These are phyloP conservation scores for Idaea straminata DNA, from an alignment of 2,888 invertebrate genomes.

Conservation along the genomic window DNA sequence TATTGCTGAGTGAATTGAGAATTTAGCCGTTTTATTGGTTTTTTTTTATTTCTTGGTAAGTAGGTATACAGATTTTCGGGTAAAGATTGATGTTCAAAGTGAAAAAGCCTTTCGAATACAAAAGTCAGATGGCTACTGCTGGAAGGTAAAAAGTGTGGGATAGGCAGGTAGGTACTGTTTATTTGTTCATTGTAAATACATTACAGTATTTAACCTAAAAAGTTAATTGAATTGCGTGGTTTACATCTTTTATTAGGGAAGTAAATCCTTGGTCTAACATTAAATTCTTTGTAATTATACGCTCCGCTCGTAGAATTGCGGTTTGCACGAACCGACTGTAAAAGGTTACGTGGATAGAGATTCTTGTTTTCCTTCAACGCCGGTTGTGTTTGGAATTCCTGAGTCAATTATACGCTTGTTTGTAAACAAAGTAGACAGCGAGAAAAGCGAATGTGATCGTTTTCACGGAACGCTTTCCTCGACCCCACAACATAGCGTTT, in stretches of 20 bases:
- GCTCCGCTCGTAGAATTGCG: constrained; percentile 31
- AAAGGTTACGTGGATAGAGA: constrained; percentile 38
- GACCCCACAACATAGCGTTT: constrained; percentile 33
- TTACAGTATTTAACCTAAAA: background rate
- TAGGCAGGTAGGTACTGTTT: background rate
- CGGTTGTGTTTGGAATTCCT: constrained; percentile 67
- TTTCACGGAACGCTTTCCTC: constrained; percentile 59
- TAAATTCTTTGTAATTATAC: constrained; percentile 2
- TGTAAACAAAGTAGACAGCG: constrained; percentile 64
- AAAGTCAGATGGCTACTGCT: background rate
- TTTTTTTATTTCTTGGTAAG: background rate
- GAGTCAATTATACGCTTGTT: constrained; percentile 70
- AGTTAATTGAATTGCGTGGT: constrained; percentile 1
- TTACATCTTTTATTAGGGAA: background rate
- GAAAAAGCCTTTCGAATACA: background rate
- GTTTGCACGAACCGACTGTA: constrained; percentile 31
- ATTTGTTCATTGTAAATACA: background rate
- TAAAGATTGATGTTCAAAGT: background rate
- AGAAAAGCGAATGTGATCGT: constrained; percentile 48
- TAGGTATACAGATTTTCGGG: background rate
- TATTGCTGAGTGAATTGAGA: too few species aligned
- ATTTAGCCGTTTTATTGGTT: too few species aligned
- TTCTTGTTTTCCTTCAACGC: constrained; percentile 60
- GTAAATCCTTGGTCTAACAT: constrained; percentile 1
- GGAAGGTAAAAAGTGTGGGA: background rate